Evolutionary conservation across 2,888 invertebrate genomes (phyloP).

Genomic region (Ashinkailepas kermadecensis): DNA sequence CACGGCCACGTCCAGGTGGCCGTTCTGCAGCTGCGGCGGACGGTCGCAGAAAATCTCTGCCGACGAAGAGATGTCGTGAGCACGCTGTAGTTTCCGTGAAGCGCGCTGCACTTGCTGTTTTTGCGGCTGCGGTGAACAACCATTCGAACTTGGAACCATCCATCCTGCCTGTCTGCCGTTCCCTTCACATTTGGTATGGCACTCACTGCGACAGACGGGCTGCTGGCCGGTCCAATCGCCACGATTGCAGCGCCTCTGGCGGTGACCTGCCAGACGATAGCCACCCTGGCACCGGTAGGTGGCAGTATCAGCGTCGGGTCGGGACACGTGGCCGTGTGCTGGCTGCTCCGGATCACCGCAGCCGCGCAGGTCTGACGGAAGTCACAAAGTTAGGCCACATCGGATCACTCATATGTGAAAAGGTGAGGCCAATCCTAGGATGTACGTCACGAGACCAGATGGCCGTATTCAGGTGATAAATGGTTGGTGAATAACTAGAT

Average conservation of each 20-base stretch:
- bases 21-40: slow-evolving; percentile 34
- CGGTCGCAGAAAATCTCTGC: slow-evolving; percentile 36
- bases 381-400: background rate
- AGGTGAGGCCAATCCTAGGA: background rate
- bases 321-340: slow-evolving; percentile 29
- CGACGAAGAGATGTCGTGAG: background rate
- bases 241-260: background rate
- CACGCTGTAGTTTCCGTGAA: too few species aligned
- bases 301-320: slow-evolving; percentile 1
- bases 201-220: slow-evolving; percentile 19
- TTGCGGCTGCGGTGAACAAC: too few species aligned
- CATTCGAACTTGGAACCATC: too few species aligned
- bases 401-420: too few species aligned
- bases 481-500: too few species aligned
- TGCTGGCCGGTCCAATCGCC: slow-evolving; percentile 10
- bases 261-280: slow-evolving; percentile 6
- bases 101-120: too few species aligned
- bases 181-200: too few species aligned
- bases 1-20: slow-evolving; percentile 34
- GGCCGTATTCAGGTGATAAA: too few species aligned
- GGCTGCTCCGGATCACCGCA: slow-evolving; percentile 38
- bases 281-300: background rate
- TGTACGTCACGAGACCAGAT: too few species aligned
- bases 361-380: slow-evolving; percentile 35
- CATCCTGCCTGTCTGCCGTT: too few species aligned